Base-by-base conservation (phyloP, 2,888 invertebrate genomes). In the Idaea dimidiata region DNA sequence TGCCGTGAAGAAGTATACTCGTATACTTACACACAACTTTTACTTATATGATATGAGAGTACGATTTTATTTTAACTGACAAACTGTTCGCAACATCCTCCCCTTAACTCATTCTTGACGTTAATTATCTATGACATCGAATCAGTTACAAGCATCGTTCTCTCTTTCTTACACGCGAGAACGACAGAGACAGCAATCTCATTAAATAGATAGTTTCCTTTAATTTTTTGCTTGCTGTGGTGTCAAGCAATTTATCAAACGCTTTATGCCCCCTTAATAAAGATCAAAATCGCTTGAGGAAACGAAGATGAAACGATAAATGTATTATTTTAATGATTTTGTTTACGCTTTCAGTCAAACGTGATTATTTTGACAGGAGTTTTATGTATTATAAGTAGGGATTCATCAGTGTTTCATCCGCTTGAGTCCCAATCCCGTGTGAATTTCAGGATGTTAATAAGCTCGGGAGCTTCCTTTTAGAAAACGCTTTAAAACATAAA, bases 81-180 rank as follows among this genome's bases (percentile, higher is more conserved):
- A 43, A 43, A 43, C 0, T 3, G 14, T 43, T 43, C 14, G 10
- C 14, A 8, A 14, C 10, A 17, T 16, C 82, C 75, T 79, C 74
- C 54, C 82, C 86, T 88, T 88, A 87, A 88, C 67, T 63, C 69
- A 71, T 77, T 77, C 77, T 43, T 81, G 80, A 87, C 82, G 76
- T 80, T 88, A 88, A 89, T 89, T 88, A 87, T 82, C 77, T 85
- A 82, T 84, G 87, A 87, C 87, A 83, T 75, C 77, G 78, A 84
- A 88, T 87, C 84, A 87, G 81, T 88, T 84, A 83, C 78, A 72
- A 71, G 66, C 76, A 71, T 71, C 62, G 64, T 77, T 68, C 62
- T 86, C 84, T 77, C 76, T 76, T 68, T 81, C 78, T 71, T 68
- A 58, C 18, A 33, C 66, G 58, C 59, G 60, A 65, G 73, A 71